Evolutionary conservation across 2,888 invertebrate genomes (phyloP), one percentile per base, ranked within the genome.

Genomic region (Monoplex corrugatus): DNA sequence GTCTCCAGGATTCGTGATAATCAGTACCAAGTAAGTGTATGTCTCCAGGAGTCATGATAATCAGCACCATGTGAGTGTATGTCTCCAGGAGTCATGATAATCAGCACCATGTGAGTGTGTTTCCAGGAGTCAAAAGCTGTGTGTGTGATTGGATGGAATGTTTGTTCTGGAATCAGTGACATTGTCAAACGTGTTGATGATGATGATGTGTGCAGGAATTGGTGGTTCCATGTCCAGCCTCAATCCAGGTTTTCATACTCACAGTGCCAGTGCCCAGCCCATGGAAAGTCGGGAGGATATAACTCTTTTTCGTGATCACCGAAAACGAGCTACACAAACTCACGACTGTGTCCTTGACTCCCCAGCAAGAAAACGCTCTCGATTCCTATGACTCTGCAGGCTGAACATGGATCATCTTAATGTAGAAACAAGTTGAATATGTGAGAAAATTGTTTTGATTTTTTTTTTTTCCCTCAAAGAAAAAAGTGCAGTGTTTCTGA

Each of bases 301-400:
- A 92, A 97, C 97, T 90, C 97, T 98, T 90, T 97, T 98, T 95
- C 97, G 97, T 95, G 96, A 95, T 90, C 90, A 95, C 86, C 93
- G 96, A 89, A 96, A 96, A 93, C 92, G 96, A 86, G 97, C 97
- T 91, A 92, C 94, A 86, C 93, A 94, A 13, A 93, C 94, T 75
- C 90, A 88, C 40, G 87, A 88, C 68, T 97, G 97, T 92, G 97
- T 97, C 95, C 98, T 98, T 97, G 98, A 97, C 95, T 97, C 97
- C 93, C 98, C 97, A 91, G 97, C 97, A 94, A 97, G 97, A 95
- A 98, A 98, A 96, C 97, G 97, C 85, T 90, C 88, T 19, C 83
- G 85, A 38, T 57, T 88, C 38, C 63, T 88, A 40, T 88, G 72
- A 88, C 50, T 35, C 45, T 45, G 45, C 35, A 35, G 28, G 3